Conservation (phyloP, 2,113 vertebrate species). For the Pseudorhombus dupliciocellatus region DNA sequence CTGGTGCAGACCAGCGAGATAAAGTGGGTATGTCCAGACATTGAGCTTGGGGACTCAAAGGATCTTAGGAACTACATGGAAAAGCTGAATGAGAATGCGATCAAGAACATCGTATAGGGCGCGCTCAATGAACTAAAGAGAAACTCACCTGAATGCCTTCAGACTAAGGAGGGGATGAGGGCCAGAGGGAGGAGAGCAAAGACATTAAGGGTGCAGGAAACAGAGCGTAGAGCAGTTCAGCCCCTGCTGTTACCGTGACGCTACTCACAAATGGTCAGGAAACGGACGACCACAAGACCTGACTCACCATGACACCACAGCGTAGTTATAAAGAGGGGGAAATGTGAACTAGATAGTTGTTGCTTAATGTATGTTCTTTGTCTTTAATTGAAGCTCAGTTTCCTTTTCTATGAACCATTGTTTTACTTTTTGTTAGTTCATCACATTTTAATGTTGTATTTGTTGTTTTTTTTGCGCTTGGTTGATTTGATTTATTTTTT, state of each 20-base stretch:
- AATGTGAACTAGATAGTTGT: conserved; percentile 64
- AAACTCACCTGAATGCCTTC: conserved; percentile 88
- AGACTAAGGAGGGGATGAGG: conserved; percentile 66
- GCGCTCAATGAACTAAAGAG: conserved; percentile 68
- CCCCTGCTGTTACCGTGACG: conserved; percentile 64
- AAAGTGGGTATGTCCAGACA: conserved; percentile 91
- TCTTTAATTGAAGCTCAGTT: conserved; percentile 53
- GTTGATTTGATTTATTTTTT: conserved; percentile 29
- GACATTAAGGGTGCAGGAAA: conserved; percentile 5
- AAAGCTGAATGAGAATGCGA: conserved; percentile 86
- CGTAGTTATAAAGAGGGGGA: conserved; percentile 28
- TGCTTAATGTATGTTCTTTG: conserved; percentile 64
- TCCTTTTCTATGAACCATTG: conserved; percentile 43
- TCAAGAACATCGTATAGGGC: conserved; percentile 78
- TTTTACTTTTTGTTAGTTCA: conserved; percentile 35
- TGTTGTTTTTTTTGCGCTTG: conserved; percentile 48
- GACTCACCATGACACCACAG: conserved; percentile 56
- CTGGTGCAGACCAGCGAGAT: conserved; percentile 86
- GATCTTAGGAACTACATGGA: conserved; percentile 90
- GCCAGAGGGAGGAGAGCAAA: conserved; percentile 7
- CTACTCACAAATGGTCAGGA: conserved; percentile 57
- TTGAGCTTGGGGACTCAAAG: conserved; percentile 85
- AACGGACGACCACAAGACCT: conserved; percentile 34
- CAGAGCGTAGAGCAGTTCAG: conserved; percentile 49
- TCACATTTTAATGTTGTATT: conserved; percentile 59